Conservation (phyloP, 2,888 invertebrate genomes). For the Tryphoninae sp. region DNA sequence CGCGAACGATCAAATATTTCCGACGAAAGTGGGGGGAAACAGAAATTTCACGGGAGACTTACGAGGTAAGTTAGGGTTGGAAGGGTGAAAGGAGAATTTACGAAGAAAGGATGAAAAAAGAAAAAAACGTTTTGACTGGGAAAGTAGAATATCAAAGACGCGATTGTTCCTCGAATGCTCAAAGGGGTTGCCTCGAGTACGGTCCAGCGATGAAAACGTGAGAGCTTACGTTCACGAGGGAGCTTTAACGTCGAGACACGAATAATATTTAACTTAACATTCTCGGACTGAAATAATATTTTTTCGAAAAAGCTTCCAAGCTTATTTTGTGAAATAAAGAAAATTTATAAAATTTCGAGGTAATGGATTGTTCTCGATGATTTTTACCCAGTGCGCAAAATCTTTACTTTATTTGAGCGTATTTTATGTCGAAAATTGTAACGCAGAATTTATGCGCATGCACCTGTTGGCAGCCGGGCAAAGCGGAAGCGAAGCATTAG, state of each 20-base stretch:
- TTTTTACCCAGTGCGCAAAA: neutral
- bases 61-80: neutral
- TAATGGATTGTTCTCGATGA: neutral
- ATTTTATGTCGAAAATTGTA: neutral
- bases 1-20: neutral
- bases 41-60: neutral
- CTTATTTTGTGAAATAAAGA: neutral
- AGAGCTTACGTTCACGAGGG: constrained; percentile 23
- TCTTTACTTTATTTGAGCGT: neutral
- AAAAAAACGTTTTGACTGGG: constrained; percentile 26
- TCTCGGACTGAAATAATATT: no score
- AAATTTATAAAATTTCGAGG: neutral
- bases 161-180: constrained; percentile 44
- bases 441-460: constrained; percentile 68
- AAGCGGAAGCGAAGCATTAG: constrained; percentile 24
- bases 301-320: no score
- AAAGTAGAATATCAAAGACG: constrained; percentile 35
- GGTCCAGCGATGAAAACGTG: neutral
- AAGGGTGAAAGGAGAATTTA: neutral
- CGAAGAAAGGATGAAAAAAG: neutral
- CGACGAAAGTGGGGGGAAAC: neutral
- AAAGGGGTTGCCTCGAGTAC: neutral
- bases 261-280: neutral
- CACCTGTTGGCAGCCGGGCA: constrained; percentile 70
- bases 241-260: neutral